Base-by-base conservation (phyloP, 2,113 vertebrate genomes). In the Coreoperca whiteheadi region DNA sequence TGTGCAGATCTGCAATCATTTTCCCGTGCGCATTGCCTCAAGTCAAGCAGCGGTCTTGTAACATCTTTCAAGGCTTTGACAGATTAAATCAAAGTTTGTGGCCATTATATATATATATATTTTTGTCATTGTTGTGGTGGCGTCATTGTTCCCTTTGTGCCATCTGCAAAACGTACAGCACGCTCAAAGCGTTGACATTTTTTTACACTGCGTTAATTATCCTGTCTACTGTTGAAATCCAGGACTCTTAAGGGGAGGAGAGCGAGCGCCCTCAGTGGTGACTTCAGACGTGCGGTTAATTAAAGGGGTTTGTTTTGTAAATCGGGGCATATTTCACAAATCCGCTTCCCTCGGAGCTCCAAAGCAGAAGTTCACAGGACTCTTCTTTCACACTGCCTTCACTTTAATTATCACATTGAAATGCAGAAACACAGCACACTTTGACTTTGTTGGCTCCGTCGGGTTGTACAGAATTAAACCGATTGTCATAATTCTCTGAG, bases 321-420 rank as follows among this genome's bases (percentile, higher is more conserved):
- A 50, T 66, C 14, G 1, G 15, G 4, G 11, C 25, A 14, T 15
- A 0, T 66, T 68, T 48, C 60, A 0, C 34, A 18, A 51, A 23
- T 51, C 54, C 0, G n/a, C 61, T 53, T 32, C 14, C 21, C 1
- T 28, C 50, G 12, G 57, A 64, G 41, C 51, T 66, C 54, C 16
- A 23, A 60, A 23, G 23, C 54, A 32, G 21, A 21, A 23, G 34
- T 66, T 43, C 74, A 59, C 28, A 23, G 69, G 46, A 23, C 18
- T 71, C 50, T 23, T 63, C 3, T 23, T 43, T 82, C 57, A 48
- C 61, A 21, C 41, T 32, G 66, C 25, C 53, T 65, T 79, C 57
- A 34, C 82, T 79, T 79, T 82, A 84, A 84, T 71, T 9, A 51
- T 81, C 87, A 30, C 57, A 57, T 34, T 25, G 9, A 85, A 56